A percentile compares a stretch with the other conserved stretches of the same genome.
Conservation (phyloP, 1,140 invertebrate genomes). For the Drosophila willistoni region DNA sequence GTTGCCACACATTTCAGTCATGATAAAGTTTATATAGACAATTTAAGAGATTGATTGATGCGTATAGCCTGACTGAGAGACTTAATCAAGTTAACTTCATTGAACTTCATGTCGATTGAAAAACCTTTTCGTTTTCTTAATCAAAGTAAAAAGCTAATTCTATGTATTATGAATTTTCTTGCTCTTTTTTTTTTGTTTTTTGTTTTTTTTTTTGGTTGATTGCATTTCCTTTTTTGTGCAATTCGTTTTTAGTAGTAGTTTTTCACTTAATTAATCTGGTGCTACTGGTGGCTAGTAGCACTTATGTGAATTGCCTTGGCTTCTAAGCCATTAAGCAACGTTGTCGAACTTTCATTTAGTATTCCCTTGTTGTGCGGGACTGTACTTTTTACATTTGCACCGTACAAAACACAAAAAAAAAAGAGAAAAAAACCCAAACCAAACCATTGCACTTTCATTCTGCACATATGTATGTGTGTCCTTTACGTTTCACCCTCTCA, state of each 20-base stretch:
- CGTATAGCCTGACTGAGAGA: too few species aligned
- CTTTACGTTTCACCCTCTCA: slow-evolving; percentile 10
- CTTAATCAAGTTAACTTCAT: too few species aligned
- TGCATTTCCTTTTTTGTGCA: not conserved
- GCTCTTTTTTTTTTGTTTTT: slow-evolving; percentile 7
- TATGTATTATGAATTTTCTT: slow-evolving; percentile 6
- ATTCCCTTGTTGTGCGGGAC: slow-evolving; percentile 27
- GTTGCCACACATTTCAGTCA: slow-evolving; percentile 8
- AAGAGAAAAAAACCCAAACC: not conserved
- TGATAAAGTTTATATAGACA: slow-evolving; percentile 3
- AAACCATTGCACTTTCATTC: slow-evolving; percentile 5
- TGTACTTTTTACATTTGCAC: slow-evolving; percentile 40
- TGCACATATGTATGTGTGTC: slow-evolving; percentile 32
- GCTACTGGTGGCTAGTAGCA: slow-evolving; percentile 16
- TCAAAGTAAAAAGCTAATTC: not conserved
- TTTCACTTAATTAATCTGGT: slow-evolving; percentile 1
- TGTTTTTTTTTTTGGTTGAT: not conserved
- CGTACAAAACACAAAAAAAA: not conserved
- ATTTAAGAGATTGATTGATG: slow-evolving; percentile 8
- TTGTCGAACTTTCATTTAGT: slow-evolving; percentile 62
- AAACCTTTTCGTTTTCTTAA: not conserved
- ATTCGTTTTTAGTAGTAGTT: slow-evolving; percentile 9
- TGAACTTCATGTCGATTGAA: too few species aligned
- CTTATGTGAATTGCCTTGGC: slow-evolving; percentile 60
- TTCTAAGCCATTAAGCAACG: slow-evolving; percentile 47